Evolutionary conservation across 2,113 vertebrate species (phyloP), one percentile per base, ranked within the genome.

Genomic region (Salminus brasiliensis): DNA sequence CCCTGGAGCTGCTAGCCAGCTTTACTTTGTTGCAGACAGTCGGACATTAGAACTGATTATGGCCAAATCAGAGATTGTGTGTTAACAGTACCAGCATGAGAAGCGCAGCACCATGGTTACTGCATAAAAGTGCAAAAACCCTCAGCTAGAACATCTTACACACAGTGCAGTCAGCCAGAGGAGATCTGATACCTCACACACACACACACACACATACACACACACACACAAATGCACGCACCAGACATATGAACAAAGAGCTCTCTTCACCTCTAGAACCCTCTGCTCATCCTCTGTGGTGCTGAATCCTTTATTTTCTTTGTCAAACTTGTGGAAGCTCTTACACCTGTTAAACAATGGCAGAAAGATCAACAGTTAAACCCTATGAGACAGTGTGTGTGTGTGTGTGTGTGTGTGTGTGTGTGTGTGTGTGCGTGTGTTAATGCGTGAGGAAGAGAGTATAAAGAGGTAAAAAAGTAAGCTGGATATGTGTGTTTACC

Each of bases 241-340:
- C 1, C 59, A 65, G 59, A 8, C n/a, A 49, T 49, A 23, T 75
- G 62, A 65, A 75, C 73, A 75, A 75, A 75, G 62, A 43, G 41
- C 59, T 75, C 62, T 75, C 13, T 39, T 92, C 90, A 97, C 96
- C 83, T 96, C 91, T 76, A 98, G 82, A 47, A 98, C 97, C 7
- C 92, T 91, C 85, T 97, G 95, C 73, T 98, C 95, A 60, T 97
- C 95, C 55, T 96, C 88, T 4, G 93, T 96, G 67, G 96, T 98
- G 81, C 97, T 98, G 89, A 98, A 99, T 16, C 96, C 97, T 89
- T 97, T 98, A 75, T 92, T 91, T 47, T 97, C 95, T 84, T 95
- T 96, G 91, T 98, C 96, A 65, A 98, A 98, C 89, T 95, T 98
- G 74, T 91, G 92, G 92, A 98, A 99, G 6, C 96, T 93, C 90